Evolutionary conservation across 2,888 invertebrate genomes (phyloP).

Genomic region (Caenorhabditis afra): DNA sequence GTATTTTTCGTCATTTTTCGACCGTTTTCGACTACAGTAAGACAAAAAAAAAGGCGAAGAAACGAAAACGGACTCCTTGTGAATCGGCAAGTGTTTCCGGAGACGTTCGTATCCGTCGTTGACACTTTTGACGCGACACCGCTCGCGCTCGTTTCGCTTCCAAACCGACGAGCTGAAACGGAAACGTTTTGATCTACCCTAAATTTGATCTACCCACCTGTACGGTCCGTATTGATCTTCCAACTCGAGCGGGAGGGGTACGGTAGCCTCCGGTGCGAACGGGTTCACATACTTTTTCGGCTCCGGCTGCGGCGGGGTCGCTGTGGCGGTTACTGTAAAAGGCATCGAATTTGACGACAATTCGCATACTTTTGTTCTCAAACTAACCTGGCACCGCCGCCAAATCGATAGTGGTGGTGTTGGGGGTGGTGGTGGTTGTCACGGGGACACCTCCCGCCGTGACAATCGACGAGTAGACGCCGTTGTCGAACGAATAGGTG

Average conservation of each 20-base stretch:
- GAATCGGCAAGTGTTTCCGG: constrained; percentile 80
- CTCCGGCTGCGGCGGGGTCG: too few species aligned
- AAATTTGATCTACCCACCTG: constrained; percentile 3
- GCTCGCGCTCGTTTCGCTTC: constrained; percentile 81
- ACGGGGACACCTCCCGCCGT: background rate
- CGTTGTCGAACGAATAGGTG: background rate
- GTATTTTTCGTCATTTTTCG: too few species aligned
- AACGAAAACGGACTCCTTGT: constrained; percentile 80
- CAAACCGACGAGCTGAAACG: constrained; percentile 79
- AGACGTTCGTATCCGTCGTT: constrained; percentile 81
- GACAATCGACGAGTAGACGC: background rate
- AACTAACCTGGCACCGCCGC: too few species aligned
- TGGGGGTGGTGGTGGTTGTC: too few species aligned
- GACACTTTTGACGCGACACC: constrained; percentile 81
- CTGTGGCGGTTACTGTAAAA: too few species aligned
- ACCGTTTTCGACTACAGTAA: too few species aligned
- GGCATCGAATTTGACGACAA: background rate
- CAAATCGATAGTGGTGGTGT: too few species aligned
- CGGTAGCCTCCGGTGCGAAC: constrained; percentile 80
- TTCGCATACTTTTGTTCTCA: too few species aligned
- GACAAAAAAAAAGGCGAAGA: too few species aligned
- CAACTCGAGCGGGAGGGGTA: constrained; percentile 80
- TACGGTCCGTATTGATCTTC: constrained; percentile 73
- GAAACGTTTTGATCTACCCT: background rate
- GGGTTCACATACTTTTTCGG: constrained; percentile 70